Base-by-base conservation (phyloP, 2,113 vertebrate genomes). In the Tapirus terrestris region DNA sequence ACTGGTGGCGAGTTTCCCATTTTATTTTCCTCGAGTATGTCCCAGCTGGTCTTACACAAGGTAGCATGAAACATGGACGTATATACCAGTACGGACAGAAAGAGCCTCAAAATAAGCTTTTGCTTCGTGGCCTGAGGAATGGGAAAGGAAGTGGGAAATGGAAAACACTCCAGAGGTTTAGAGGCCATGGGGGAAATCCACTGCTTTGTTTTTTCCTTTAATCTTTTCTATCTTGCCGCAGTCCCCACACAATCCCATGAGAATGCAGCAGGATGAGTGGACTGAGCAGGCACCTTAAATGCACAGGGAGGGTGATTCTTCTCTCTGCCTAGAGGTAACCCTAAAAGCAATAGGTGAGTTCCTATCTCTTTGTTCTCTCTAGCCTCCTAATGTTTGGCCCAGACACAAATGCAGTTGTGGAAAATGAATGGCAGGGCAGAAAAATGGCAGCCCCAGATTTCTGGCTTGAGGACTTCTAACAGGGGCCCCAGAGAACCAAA, bases 51-150 rank as follows among this genome's bases (percentile, higher is more conserved):
- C 39, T 53, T 29, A 21, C 76, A 23, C 6, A 33, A 20, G 45
- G 48, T 6, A 5, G 56, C 23, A 0, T 9, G 21, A 51, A 4
- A 1, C 9, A 1, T 9, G 23, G 43, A 29, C 0, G 1, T 3
- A 1, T 1, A 1, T 2, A 2, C 25, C 4, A 8, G 39, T 3
- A 0, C 17, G 58, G 79, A 39, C n/a, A 70, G 63, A 21, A 25
- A 33, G 51, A 12, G 1, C 51, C 13, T n/a, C 20, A 2, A 6
- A 51, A 14, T 48, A 65, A 45, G 1, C 12, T 21, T 18, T 23
- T 17, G n/a, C 7, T 68, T 51, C 29, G 2, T 16, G n/a, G 65
- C n/a, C 33, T 9, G 39, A 36, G 2, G 10, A 12, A 29, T 0
- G 1, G 29, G 11, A 18, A 60, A 4, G 29, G 39, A 6, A 14